Evolutionary conservation across 2,888 invertebrate genomes (phyloP).

Genomic region (Ephialtes manifestator): DNA sequence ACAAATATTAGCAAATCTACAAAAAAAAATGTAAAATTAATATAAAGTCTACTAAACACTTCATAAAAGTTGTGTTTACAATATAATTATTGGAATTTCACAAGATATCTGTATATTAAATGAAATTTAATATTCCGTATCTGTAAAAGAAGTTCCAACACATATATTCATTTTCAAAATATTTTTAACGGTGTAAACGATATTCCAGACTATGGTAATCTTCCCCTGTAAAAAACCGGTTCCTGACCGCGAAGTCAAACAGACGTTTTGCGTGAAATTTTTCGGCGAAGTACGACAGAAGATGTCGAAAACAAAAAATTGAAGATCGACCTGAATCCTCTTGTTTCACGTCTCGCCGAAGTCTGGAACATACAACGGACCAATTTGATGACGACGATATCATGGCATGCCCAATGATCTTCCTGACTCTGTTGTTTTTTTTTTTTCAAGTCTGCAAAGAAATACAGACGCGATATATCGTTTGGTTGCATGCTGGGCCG

Average conservation of each 20-base stretch:
- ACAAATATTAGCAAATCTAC: no score
- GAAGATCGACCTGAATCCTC: constrained; percentile 69
- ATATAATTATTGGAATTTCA: no score
- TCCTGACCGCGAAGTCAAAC: background rate
- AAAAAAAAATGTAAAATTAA: no score
- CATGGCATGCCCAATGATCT: constrained; percentile 3
- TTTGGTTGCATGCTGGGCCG: constrained; percentile 16
- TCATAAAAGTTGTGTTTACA: no score
- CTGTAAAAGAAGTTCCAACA: no score
- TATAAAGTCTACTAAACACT: no score
- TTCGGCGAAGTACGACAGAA: constrained; percentile 34
- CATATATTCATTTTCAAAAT: no score
- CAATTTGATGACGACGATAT: constrained; percentile 50
- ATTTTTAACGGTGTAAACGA: no score
- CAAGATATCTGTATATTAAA: no score
- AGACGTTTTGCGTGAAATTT: background rate
- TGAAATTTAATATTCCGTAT: no score
- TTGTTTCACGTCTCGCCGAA: constrained; percentile 68
- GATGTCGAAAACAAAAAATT: constrained; percentile 40
- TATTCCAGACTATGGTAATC: no score
- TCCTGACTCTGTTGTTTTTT: constrained; percentile 10
- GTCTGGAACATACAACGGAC: constrained; percentile 62
- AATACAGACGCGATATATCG: constrained; percentile 11
- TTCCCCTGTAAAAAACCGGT: background rate
- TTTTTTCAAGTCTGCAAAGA: background rate